phyloP scores from a whole-genome alignment of 2,888 invertebrate species.

The Ecliptopera silaceata region DNA sequence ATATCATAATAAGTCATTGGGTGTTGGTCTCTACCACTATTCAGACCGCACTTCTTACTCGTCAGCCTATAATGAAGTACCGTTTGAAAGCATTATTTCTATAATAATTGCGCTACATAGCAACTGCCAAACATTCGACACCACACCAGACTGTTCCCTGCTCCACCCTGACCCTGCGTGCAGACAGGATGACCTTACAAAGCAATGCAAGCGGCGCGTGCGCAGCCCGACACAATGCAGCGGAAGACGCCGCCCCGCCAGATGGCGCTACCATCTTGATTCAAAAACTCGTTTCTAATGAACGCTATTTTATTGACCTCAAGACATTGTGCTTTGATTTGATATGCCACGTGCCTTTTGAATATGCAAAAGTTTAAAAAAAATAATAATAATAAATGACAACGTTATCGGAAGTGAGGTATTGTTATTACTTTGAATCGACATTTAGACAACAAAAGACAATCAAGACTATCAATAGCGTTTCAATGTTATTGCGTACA shows the following conservation, averaged over 20 bases:
- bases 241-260: conserved; percentile 80
- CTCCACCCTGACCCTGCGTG: conserved; percentile 28
- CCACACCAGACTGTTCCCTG: conserved; percentile 21
- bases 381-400: conserved; percentile 24
- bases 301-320: conserved; percentile 66
- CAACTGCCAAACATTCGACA: conserved; percentile 34
- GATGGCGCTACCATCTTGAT: conserved; percentile 64
- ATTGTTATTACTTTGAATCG: background rate
- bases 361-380: conserved; percentile 33
- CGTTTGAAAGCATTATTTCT: background rate
- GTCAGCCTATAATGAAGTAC: too few species aligned
- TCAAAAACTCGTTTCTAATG: conserved; percentile 54
- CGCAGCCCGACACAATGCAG: conserved; percentile 73
- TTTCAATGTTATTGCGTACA: too few species aligned
- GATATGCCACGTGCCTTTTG: conserved; percentile 50
- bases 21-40: too few species aligned
- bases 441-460: background rate
- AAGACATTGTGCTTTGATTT: conserved; percentile 47
- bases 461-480: too few species aligned
- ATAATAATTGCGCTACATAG: conserved; percentile 15
- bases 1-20: too few species aligned
- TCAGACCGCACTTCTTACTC: too few species aligned
- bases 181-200: conserved; percentile 36
- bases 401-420: conserved; percentile 19
- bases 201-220: conserved; percentile 67